A percentile compares a stretch with the other conserved stretches of the same genome.
phyloP scores from a whole-genome alignment of 2,888 invertebrate genomes.

The Macrosoma leucophasiata region DNA sequence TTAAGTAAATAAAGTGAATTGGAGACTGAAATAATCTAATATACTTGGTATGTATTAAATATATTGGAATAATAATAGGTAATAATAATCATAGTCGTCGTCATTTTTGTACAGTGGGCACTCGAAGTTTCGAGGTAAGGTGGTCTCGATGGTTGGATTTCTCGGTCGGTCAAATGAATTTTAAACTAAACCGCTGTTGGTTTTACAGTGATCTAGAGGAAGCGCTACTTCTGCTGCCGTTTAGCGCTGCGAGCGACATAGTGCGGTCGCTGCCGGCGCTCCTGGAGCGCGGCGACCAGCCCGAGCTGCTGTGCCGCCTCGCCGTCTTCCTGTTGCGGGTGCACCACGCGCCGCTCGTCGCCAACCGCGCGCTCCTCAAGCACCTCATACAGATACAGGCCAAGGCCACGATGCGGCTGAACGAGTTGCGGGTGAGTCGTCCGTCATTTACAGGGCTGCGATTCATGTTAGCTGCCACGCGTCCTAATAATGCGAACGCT shows the following conservation, averaged over 20 bases:
- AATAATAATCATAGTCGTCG: no score
- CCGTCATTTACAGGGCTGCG: slow-evolving; percentile 4
- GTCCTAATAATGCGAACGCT: slow-evolving; percentile 84
- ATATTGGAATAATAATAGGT: slow-evolving; percentile 3
- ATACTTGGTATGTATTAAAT: no score
- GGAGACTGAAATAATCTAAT: no score
- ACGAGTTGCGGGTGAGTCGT: slow-evolving; percentile 78
- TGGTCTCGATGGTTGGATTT: no score
- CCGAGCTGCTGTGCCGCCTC: slow-evolving; percentile 86
- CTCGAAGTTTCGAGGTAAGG: no score
- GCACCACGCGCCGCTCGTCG: slow-evolving; percentile 86
- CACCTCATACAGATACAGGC: slow-evolving; percentile 79
- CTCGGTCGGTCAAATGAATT: no score
- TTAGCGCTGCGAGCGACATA: slow-evolving; percentile 86
- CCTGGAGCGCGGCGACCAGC: slow-evolving; percentile 80
- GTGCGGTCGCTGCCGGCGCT: slow-evolving; percentile 82
- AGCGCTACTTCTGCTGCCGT: slow-evolving; percentile 89
- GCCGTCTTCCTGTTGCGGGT: slow-evolving; percentile 84
- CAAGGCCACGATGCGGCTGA: slow-evolving; percentile 72
- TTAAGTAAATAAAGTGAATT: no score
- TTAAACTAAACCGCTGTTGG: no score
- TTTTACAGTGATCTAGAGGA: slow-evolving; percentile 91
- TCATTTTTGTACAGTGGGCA: no score
- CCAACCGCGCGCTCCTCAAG: slow-evolving; percentile 80
- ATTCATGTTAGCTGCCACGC: no score